A percentile compares a stretch with the other conserved stretches of the same genome.
Conservation (phyloP, 2,888 invertebrate species). For the Aspidiotus rigidus region DNA sequence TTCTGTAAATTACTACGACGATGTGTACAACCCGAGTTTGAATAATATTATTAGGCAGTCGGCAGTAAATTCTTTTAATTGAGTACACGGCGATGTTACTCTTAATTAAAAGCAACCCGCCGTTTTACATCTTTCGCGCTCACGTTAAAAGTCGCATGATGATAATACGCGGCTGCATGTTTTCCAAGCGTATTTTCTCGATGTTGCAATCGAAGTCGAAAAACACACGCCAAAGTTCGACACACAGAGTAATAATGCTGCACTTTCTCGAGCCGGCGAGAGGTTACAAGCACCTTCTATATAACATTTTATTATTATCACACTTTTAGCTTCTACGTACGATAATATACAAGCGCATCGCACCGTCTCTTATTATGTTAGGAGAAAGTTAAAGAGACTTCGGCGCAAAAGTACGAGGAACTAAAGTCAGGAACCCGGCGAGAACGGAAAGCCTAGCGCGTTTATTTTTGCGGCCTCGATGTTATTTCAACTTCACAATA, state of each 20-base stretch:
- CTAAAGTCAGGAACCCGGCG: too few species aligned
- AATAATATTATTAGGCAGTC: too few species aligned
- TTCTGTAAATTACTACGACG: too few species aligned
- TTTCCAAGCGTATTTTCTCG: neutral
- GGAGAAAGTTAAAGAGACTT: neutral
- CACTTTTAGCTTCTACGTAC: too few species aligned
- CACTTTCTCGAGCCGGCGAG: neutral
- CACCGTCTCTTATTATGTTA: slow-evolving; percentile 4
- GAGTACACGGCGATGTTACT: slow-evolving; percentile 17
- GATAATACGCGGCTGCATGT: neutral
- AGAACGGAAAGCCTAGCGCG: neutral
- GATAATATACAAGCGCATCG: too few species aligned
- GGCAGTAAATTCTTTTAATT: slow-evolving; percentile 9
- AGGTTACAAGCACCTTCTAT: neutral
- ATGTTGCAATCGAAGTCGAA: neutral
- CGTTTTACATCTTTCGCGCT: neutral
- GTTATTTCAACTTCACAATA: neutral
- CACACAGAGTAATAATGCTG: neutral
- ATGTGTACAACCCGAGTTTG: too few species aligned
- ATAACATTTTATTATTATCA: neutral
- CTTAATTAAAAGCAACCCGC: slow-evolving; percentile 14
- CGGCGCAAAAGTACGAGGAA: neutral
- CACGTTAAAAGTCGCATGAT: neutral
- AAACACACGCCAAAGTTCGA: neutral
- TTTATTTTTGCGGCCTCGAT: slow-evolving; percentile 2